phyloP scores from a whole-genome alignment of 2,113 vertebrate species.

The Oceanodroma tethys region DNA sequence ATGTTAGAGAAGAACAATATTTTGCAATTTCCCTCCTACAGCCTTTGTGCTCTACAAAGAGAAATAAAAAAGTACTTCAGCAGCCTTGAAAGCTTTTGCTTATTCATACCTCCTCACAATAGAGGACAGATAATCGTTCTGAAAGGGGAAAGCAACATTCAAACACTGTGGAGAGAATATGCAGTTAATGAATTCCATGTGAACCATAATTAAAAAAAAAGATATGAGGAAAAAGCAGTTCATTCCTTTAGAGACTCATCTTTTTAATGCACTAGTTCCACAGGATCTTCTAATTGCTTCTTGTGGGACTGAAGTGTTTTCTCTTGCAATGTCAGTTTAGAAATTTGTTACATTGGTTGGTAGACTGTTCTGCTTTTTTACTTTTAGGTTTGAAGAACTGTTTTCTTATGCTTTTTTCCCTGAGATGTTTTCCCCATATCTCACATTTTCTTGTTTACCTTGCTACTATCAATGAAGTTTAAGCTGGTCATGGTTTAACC shows the following conservation, averaged over 20 bases:
- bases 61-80: constrained; percentile 31
- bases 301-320: constrained; percentile 27
- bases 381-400: background rate
- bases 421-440: background rate
- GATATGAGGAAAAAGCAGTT: background rate
- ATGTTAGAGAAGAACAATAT: background rate
- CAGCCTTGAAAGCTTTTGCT: constrained; percentile 23
- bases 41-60: constrained; percentile 29
- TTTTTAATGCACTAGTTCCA: constrained; percentile 46
- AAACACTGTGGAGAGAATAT: background rate
- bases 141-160: background rate
- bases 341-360: background rate
- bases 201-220: constrained; percentile 5
- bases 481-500: background rate
- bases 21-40: constrained; percentile 48
- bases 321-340: background rate
- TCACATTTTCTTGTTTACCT: background rate
- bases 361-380: background rate
- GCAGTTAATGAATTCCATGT: background rate
- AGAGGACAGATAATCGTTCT: constrained; percentile 19
- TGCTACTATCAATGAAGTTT: constrained; percentile 1
- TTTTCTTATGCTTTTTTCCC: background rate
- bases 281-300: constrained; percentile 57
- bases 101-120: background rate
- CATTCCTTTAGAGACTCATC: constrained; percentile 43